Conservation (phyloP, 2,888 invertebrate genomes). For the Pachycephus smyrnensis region DNA sequence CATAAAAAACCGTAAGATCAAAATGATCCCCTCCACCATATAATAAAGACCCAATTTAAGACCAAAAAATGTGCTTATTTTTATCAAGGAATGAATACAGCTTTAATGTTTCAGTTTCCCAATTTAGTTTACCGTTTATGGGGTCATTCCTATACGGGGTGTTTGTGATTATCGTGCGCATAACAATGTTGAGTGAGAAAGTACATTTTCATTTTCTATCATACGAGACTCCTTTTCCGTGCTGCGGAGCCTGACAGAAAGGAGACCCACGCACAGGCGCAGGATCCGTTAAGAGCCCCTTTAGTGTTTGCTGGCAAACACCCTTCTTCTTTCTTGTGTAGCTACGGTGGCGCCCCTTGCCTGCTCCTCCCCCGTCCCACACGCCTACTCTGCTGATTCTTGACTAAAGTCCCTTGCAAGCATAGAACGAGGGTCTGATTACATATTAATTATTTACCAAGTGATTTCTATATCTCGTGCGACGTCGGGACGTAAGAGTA, state of each 20-base stretch:
- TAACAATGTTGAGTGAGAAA: neutral
- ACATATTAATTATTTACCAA: slow-evolving; percentile 65
- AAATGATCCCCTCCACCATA: neutral
- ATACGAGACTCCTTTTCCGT: neutral
- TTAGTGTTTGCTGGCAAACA: slow-evolving; percentile 60
- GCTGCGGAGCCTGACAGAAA: slow-evolving; percentile 27
- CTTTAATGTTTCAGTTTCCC: neutral
- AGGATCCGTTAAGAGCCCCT: slow-evolving; percentile 54
- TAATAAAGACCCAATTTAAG: neutral
- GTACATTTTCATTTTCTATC: neutral
- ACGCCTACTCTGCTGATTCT: slow-evolving; percentile 17
- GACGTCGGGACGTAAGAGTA: neutral
- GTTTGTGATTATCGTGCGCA: neutral
- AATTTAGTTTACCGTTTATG: neutral
- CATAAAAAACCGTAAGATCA: neutral
- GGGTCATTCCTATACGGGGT: neutral
- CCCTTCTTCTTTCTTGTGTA: slow-evolving; percentile 55
- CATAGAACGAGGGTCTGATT: slow-evolving; percentile 58
- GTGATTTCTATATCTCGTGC: slow-evolving; percentile 43
- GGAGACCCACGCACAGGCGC: slow-evolving; percentile 39
- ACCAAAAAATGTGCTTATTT: too few species aligned
- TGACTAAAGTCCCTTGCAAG: slow-evolving; percentile 38
- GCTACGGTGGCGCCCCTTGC: slow-evolving; percentile 51
- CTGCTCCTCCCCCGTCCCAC: slow-evolving; percentile 41
- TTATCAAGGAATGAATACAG: too few species aligned